phyloP scores from a whole-genome alignment of 1,140 invertebrate genomes.

The Harpegnathos saltator region DNA sequence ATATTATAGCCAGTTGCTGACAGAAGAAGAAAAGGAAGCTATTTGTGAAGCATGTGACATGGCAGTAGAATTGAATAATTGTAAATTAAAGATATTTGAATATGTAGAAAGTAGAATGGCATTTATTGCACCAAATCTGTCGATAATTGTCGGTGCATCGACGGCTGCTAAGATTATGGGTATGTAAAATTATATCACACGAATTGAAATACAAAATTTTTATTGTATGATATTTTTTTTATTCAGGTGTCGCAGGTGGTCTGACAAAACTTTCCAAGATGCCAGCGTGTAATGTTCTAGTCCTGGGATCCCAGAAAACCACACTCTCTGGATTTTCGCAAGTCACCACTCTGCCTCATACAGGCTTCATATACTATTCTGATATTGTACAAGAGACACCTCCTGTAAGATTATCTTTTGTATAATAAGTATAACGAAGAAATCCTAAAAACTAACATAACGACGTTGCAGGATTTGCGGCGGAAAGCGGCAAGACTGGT shows the following conservation, averaged over 20 bases:
- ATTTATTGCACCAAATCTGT: conserved; percentile 99
- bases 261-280: conserved; percentile 98
- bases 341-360: conserved; percentile 95
- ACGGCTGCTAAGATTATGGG: conserved; percentile 99
- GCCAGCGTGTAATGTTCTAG: conserved; percentile 98
- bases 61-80: conserved; percentile 96
- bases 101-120: conserved; percentile 99
- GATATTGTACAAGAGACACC: conserved; percentile 98
- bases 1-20: conserved; percentile 91
- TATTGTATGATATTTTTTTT: conserved; percentile 12
- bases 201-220: conserved; percentile 30
- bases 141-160: conserved; percentile 97
- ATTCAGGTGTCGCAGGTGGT: conserved; percentile 95
- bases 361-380: conserved; percentile 98
- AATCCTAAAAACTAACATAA: not conserved
- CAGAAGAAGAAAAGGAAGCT: conserved; percentile 93
- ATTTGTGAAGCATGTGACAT: conserved; percentile 98
- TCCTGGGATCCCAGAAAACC: conserved; percentile 96
- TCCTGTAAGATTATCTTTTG: conserved; percentile 88
- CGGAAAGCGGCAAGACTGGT: conserved; percentile 97
- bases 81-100: conserved; percentile 96
- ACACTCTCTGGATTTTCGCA: conserved; percentile 97
- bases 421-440: not conserved
- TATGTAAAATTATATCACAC: conserved; percentile 75
- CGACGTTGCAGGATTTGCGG: conserved; percentile 91